Evolutionary conservation across 2,888 invertebrate species (phyloP).

Genomic region (Mechanitis mazaeus): DNA sequence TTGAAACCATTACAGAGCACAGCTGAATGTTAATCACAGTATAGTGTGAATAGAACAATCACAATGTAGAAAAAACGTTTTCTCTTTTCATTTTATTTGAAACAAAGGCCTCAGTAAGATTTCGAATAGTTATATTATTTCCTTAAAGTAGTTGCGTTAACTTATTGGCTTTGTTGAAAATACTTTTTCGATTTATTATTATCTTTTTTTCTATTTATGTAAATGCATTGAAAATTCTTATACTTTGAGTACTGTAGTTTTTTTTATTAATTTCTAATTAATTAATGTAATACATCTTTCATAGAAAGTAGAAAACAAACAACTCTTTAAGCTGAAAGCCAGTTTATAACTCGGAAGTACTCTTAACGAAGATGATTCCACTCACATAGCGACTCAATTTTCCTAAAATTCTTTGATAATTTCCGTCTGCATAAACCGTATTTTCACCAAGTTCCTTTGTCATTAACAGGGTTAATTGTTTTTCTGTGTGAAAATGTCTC

Average conservation of each 20-base stretch:
- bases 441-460: conserved; percentile 47
- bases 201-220: no score
- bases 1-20: conserved; percentile 69
- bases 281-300: not conserved
- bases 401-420: conserved; percentile 22
- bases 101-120: conserved; percentile 39
- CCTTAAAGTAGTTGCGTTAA: not conserved
- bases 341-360: not conserved
- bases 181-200: no score
- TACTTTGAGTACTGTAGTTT: no score
- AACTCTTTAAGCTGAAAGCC: not conserved
- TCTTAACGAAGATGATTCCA: conserved; percentile 11
- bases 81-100: conserved; percentile 46
- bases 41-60: conserved; percentile 71
- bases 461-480: conserved; percentile 61
- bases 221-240: no score
- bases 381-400: conserved; percentile 16
- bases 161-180: not conserved
- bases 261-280: not conserved
- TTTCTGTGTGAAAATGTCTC: conserved; percentile 50
- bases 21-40: conserved; percentile 67
- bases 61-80: conserved; percentile 54
- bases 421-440: conserved; percentile 33
- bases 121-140: conserved; percentile 17
- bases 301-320: not conserved